Conservation (phyloP, 2,888 invertebrate species). For the Plagiodera versicolora region DNA sequence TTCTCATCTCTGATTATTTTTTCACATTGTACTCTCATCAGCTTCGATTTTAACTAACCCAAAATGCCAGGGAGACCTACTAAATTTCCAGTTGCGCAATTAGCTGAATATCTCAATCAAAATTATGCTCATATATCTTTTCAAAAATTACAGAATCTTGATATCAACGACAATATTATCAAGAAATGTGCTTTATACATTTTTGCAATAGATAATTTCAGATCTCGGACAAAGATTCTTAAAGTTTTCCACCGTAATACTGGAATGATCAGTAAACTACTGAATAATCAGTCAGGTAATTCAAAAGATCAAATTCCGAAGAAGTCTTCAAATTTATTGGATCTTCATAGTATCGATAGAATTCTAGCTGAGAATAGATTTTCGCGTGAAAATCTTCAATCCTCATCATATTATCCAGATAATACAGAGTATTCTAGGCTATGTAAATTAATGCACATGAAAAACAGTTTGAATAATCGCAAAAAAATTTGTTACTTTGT, state of each 20-base stretch:
- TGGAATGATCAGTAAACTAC: background rate
- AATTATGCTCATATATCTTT: background rate
- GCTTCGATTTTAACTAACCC: no score
- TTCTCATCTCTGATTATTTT: no score
- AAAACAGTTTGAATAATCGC: slow-evolving; percentile 2
- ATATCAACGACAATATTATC: background rate
- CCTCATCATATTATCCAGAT: background rate
- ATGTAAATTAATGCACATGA: slow-evolving; percentile 5
- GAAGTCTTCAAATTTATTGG: background rate
- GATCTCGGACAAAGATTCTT: background rate
- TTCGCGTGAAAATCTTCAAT: background rate
- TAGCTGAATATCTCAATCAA: background rate
- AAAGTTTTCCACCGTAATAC: slow-evolving; percentile 1
- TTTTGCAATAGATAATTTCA: background rate
- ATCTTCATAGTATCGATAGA: background rate
- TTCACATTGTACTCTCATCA: no score
- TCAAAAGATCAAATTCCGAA: background rate
- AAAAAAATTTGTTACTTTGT: background rate
- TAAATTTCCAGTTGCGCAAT: slow-evolving; percentile 8
- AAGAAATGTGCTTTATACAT: background rate
- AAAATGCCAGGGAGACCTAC: slow-evolving; percentile 2
- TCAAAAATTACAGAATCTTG: background rate
- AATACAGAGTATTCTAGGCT: slow-evolving; percentile 1
- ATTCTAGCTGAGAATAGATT: background rate
- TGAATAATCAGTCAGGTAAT: background rate